These are phyloP conservation scores for Otolemur crassicaudatus DNA, from an alignment of 2,797 vertebrate genomes.

Conservation along the genomic window DNA sequence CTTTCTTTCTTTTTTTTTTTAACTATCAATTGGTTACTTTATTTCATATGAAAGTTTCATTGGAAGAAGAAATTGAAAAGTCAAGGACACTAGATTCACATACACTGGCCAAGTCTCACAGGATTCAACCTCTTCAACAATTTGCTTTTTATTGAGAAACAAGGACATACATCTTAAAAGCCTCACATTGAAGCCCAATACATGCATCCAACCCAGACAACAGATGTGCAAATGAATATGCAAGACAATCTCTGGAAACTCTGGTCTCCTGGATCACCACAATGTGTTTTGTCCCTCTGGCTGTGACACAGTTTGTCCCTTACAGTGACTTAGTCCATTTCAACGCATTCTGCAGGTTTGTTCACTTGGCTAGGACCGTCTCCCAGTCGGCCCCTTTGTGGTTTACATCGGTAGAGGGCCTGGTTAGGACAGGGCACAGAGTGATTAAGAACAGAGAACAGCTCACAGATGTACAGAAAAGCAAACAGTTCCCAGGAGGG, in stretches of 20 bases:
- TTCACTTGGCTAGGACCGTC: neutral
- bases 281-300: neutral
- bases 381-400: neutral
- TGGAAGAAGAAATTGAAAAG: slow-evolving; percentile 83
- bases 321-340: neutral
- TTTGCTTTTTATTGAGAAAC: too few species aligned
- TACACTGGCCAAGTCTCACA: slow-evolving; percentile 82
- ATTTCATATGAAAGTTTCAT: slow-evolving; percentile 88
- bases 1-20: neutral
- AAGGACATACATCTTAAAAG: slow-evolving; percentile 71
- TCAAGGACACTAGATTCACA: slow-evolving; percentile 81
- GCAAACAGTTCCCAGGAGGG: neutral
- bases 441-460: neutral
- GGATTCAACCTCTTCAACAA: neutral
- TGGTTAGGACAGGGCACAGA: slow-evolving; percentile 11
- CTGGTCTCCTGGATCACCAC: neutral
- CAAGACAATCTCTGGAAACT: slow-evolving; percentile 24
- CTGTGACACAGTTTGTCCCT: neutral
- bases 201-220: neutral
- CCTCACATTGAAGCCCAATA: slow-evolving; percentile 78
- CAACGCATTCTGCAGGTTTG: slow-evolving; percentile 56
- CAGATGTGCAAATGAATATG: slow-evolving; percentile 71
- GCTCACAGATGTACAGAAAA: neutral
- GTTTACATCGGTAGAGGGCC: slow-evolving; percentile 39
- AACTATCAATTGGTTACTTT: slow-evolving; percentile 83